Evolutionary conservation across 2,113 vertebrate genomes (phyloP).

Genomic region (Clarias batrachus): DNA sequence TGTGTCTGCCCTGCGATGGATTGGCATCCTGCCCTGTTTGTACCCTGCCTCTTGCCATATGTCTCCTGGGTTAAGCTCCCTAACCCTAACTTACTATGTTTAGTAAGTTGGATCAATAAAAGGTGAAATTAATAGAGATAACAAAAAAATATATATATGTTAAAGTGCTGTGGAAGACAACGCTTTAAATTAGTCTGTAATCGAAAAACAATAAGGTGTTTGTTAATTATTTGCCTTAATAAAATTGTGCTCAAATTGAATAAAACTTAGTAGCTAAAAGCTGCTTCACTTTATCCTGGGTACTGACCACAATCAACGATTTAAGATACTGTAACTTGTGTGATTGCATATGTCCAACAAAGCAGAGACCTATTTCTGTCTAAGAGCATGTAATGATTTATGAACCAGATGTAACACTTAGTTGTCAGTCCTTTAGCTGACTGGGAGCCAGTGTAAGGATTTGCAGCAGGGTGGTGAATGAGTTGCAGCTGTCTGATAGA

Average conservation of each 20-base stretch:
- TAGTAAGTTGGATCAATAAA: no score
- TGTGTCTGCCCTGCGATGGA: no score
- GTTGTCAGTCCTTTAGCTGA: background rate
- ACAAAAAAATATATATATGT: no score
- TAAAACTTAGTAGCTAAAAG: background rate
- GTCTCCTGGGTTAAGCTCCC: no score
- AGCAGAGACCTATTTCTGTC: background rate
- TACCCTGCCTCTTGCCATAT: no score
- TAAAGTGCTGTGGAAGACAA: background rate
- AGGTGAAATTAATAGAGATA: no score
- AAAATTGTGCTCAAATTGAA: background rate
- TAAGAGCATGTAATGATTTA: background rate
- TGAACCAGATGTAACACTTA: background rate
- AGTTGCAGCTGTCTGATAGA: slow-evolving; percentile 1
- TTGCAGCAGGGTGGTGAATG: background rate
- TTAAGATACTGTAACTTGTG: background rate
- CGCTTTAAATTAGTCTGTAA: no score
- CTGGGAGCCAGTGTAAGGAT: background rate
- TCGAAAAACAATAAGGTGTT: background rate
- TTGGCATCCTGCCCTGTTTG: no score
- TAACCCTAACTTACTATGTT: no score
- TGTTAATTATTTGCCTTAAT: background rate
- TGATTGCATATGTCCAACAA: background rate
- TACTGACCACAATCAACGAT: background rate
- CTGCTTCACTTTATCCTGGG: background rate